These are phyloP conservation scores for Patiria pectinifera DNA, from an alignment of 53 echinoderm and acorn worm genomes.

Conservation along the genomic window DNA sequence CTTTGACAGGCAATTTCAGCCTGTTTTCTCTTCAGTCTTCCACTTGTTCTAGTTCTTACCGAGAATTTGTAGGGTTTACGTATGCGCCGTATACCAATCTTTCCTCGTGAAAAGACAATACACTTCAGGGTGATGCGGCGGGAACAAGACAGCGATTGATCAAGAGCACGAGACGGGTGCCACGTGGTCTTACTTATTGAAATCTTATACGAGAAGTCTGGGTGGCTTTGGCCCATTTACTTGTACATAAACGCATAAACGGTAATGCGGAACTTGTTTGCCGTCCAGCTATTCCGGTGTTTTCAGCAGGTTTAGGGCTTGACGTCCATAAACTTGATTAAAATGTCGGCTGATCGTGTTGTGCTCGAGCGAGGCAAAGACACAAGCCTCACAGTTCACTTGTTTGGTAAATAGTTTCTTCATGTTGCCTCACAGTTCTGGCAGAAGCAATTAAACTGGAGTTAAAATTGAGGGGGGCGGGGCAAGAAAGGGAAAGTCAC, in stretches of 20 bases:
- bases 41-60: background rate
- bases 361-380: slow-evolving; percentile 49
- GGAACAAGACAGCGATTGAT: background rate
- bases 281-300: too few relatives aligned
- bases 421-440: background rate
- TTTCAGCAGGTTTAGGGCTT: background rate
- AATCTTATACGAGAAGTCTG: background rate
- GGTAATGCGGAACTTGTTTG: background rate
- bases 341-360: slow-evolving; percentile 54
- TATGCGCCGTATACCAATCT: slow-evolving; percentile 14
- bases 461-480: too few relatives aligned
- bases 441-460: background rate
- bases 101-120: background rate
- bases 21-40: background rate
- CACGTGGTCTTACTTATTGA: background rate
- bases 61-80: background rate
- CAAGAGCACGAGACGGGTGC: background rate
- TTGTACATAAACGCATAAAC: background rate
- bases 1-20: background rate
- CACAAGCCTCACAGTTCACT: slow-evolving; percentile 67
- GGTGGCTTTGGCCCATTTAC: background rate
- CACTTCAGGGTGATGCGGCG: background rate
- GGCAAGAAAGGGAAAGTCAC: too few relatives aligned
- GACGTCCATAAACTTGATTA: background rate
- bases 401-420: slow-evolving; percentile 61